phyloP scores from a whole-genome alignment of 2,797 vertebrate genomes.

The Sebastes wilsoni region DNA sequence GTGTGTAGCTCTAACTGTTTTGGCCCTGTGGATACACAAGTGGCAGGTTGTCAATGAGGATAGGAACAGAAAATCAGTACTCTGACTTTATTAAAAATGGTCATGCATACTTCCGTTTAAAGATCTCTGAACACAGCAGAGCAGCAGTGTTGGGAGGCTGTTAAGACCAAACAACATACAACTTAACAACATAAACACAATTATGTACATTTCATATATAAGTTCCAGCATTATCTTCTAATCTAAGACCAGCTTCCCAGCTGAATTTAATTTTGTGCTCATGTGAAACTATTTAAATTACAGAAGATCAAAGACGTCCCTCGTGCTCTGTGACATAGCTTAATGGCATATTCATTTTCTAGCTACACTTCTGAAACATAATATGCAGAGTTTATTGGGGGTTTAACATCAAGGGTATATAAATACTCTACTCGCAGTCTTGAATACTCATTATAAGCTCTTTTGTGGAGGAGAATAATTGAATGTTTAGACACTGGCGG shows the following conservation, averaged over 20 bases:
- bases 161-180: not conserved
- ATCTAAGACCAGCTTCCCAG: not conserved
- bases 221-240: not conserved
- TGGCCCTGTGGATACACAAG: not conserved
- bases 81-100: constrained; percentile 20
- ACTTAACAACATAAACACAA: not conserved
- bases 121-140: constrained; percentile 6
- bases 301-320: not conserved
- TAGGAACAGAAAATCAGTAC: constrained; percentile 1
- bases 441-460: constrained; percentile 22
- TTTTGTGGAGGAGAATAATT: constrained; percentile 33
- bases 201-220: not conserved
- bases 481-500: constrained; percentile 17
- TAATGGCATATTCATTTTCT: constrained; percentile 19
- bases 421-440: constrained; percentile 15
- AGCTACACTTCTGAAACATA: constrained; percentile 14
- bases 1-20: not conserved
- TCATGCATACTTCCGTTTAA: constrained; percentile 19
- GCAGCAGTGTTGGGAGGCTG: not conserved
- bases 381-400: constrained; percentile 33
- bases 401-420: constrained; percentile 33
- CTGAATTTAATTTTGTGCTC: not conserved
- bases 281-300: not conserved
- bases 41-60: constrained; percentile 1
- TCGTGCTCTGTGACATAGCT: not conserved